Conservation (phyloP, 2,888 invertebrate species). For the Oscheius sp. region DNA sequence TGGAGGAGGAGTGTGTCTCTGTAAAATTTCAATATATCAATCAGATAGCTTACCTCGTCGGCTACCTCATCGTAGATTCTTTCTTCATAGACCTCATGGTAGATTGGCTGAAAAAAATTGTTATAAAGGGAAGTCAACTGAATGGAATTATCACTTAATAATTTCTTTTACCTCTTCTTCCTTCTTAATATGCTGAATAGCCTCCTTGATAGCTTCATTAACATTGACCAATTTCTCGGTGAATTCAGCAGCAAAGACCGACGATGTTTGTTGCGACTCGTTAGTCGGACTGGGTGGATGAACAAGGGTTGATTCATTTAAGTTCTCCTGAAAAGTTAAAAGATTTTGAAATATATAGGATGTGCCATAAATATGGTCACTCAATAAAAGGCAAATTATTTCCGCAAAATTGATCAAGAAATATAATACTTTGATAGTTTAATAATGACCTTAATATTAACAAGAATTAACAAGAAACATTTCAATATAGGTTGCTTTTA, state of each 20-base stretch:
- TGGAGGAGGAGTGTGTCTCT: neutral
- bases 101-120: conserved; percentile 28
- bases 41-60: neutral
- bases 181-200: neutral
- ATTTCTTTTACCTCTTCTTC: conserved; percentile 12
- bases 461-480: too few relatives aligned
- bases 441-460: too few relatives aligned
- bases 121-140: too few relatives aligned
- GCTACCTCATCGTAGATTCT: conserved; percentile 23
- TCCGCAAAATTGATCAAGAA: too few relatives aligned
- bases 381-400: too few relatives aligned
- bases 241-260: conserved; percentile 2
- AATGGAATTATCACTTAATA: neutral
- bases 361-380: too few relatives aligned
- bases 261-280: neutral
- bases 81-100: conserved; percentile 26
- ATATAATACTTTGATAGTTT: too few relatives aligned
- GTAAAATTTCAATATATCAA: neutral
- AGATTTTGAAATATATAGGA: too few relatives aligned
- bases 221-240: conserved; percentile 4
- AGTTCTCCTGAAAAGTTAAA: conserved; percentile 3
- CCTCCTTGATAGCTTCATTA: conserved; percentile 18
- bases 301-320: conserved; percentile 17
- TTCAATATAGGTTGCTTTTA: too few relatives aligned
- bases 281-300: conserved; percentile 21